These are phyloP conservation scores for Sarcophaga bullata DNA, from an alignment of 1,140 invertebrate species.

Conservation along the genomic window DNA sequence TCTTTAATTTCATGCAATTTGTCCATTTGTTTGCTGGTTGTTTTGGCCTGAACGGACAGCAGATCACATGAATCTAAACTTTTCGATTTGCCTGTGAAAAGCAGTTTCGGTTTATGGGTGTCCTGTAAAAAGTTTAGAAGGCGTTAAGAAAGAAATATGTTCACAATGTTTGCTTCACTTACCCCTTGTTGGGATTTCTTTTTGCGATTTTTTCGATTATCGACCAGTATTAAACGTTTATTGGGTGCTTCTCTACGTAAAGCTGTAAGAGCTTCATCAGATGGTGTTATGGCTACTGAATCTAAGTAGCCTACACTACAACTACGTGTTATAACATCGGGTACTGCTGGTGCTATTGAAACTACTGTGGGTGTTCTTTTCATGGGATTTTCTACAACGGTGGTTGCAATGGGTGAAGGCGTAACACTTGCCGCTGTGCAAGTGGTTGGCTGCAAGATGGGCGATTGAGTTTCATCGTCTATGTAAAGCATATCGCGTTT, in stretches of 20 bases:
- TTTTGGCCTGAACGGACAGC: constrained; percentile 55
- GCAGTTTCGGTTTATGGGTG: constrained; percentile 70
- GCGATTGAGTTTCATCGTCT: constrained; percentile 72
- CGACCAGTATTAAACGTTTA: constrained; percentile 79
- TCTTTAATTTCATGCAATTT: constrained; percentile 63
- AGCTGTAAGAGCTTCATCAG: constrained; percentile 76
- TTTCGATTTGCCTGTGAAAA: constrained; percentile 82
- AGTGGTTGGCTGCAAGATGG: constrained; percentile 57
- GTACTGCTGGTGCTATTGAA: constrained; percentile 72
- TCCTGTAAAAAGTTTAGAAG: constrained; percentile 46
- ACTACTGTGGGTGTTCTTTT: constrained; percentile 73
- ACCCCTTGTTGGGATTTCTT: constrained; percentile 53
- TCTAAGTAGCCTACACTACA: constrained; percentile 88
- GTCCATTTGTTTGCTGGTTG: constrained; percentile 59
- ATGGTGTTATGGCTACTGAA: constrained; percentile 78
- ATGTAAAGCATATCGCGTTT: constrained; percentile 74
- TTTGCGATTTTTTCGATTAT: constrained; percentile 69
- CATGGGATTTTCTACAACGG: constrained; percentile 53
- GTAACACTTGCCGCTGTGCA: constrained; percentile 55
- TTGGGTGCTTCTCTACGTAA: constrained; percentile 77
- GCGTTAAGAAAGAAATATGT: background rate
- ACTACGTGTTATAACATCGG: constrained; percentile 80
- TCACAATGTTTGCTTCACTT: constrained; percentile 21
- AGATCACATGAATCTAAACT: constrained; percentile 83
- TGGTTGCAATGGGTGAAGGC: background rate